phyloP scores from a whole-genome alignment of 2,888 invertebrate genomes.

The Rhingia rostrata region DNA sequence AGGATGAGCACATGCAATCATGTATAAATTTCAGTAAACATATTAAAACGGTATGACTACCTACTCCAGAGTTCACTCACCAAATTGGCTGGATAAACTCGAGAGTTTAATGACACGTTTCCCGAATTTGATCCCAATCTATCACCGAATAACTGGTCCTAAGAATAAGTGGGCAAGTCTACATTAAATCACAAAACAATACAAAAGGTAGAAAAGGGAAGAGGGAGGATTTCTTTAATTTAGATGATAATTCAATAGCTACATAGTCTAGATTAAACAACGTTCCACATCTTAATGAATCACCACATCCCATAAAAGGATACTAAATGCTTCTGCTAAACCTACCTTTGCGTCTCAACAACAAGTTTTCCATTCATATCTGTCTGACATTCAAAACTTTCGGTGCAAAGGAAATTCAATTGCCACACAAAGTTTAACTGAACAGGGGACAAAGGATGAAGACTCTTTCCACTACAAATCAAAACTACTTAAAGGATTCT shows the following conservation, averaged over 20 bases:
- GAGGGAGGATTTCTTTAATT: background rate
- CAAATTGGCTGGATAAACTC: no score
- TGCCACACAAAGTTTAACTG: background rate
- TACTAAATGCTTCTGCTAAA: background rate
- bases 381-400: background rate
- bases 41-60: no score
- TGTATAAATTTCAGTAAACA: no score
- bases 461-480: constrained; percentile 30
- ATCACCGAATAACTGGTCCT: background rate
- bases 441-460: background rate
- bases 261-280: no score
- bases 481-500: constrained; percentile 32
- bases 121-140: no score
- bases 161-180: constrained; percentile 46
- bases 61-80: no score
- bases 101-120: no score
- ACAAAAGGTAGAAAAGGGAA: constrained; percentile 3
- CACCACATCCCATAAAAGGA: background rate
- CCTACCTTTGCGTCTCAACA: constrained; percentile 36
- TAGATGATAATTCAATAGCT: no score
- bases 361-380: constrained; percentile 11
- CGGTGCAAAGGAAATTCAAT: background rate
- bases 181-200: constrained; percentile 18
- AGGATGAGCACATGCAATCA: no score
- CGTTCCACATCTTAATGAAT: no score